Conservation (phyloP, 1,140 invertebrate species). For the Palaemon carinicauda region DNA sequence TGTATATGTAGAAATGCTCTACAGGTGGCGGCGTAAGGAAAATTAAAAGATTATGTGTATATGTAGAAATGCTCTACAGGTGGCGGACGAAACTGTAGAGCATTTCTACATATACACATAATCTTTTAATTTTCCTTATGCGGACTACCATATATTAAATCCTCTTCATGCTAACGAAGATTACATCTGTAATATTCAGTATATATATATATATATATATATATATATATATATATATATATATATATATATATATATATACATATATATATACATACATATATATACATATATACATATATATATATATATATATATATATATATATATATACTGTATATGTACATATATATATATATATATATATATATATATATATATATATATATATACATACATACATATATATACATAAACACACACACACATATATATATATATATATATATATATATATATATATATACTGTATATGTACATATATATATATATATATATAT, state of each 20-base stretch:
- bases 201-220: conserved; percentile 19
- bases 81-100: too few species aligned
- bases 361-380: not conserved
- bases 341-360: not conserved
- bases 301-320: conserved; percentile 19
- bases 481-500: conserved; percentile 19
- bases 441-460: conserved; percentile 12
- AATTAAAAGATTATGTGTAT: too few species aligned
- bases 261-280: conserved; percentile 10
- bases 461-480: conserved; percentile 7
- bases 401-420: not conserved
- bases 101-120: too few species aligned
- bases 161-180: too few species aligned
- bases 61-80: too few species aligned
- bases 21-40: too few species aligned
- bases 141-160: too few species aligned
- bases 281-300: conserved; percentile 10
- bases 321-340: conserved; percentile 13
- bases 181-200: too few species aligned
- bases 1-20: too few species aligned
- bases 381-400: not conserved
- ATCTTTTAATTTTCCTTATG: too few species aligned
- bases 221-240: not conserved
- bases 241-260: conserved; percentile 19
- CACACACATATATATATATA: not conserved